Conservation (phyloP, 2,113 vertebrate genomes). For the Promerops cafer region DNA sequence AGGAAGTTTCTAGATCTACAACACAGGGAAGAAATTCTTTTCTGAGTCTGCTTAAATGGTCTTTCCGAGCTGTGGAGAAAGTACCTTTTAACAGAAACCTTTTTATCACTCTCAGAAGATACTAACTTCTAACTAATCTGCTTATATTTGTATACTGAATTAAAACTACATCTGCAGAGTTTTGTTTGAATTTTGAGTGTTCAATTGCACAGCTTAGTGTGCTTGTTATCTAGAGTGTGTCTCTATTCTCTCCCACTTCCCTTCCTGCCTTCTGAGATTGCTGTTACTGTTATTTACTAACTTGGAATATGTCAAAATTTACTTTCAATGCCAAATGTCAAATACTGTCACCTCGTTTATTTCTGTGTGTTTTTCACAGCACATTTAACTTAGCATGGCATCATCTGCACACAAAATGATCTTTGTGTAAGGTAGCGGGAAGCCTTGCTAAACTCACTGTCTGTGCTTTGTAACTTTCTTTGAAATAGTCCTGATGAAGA, state of each 20-base stretch:
- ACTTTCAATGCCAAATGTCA: not conserved
- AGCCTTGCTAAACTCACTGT: not conserved
- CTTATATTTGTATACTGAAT: not conserved
- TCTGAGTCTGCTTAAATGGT: not conserved
- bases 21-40: not conserved
- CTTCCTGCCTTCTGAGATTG: not conserved
- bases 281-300: not conserved
- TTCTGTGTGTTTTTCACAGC: not conserved
- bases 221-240: not conserved
- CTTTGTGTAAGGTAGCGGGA: not conserved
- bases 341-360: not conserved
- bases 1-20: not conserved
- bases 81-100: not conserved
- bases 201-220: not conserved
- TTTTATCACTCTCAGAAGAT: not conserved
- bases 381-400: not conserved
- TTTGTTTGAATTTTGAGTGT: not conserved
- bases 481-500: not conserved
- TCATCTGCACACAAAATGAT: not conserved
- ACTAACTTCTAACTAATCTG: not conserved
- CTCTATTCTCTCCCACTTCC: not conserved
- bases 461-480: not conserved
- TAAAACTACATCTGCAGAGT: not conserved
- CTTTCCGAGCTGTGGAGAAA: not conserved
- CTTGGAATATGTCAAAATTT: not conserved